These are phyloP conservation scores for Anolis sagrei DNA, from an alignment of 2,113 vertebrate species.

Conservation along the genomic window DNA sequence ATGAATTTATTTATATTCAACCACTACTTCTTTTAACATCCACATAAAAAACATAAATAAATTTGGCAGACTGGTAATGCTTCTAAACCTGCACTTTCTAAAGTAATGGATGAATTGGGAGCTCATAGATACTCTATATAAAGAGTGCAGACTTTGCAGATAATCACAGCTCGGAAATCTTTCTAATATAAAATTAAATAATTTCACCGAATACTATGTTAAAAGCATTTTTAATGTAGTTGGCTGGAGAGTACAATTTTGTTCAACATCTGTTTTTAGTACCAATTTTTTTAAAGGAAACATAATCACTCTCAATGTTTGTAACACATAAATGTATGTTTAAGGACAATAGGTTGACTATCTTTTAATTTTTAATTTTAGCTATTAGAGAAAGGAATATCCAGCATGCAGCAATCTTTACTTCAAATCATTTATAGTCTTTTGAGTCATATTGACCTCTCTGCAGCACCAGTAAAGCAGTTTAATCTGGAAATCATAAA, in stretches of 20 bases:
- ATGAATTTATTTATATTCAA: not conserved
- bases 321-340: not conserved
- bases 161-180: not conserved
- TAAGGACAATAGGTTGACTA: slow-evolving; percentile 4
- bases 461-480: slow-evolving; percentile 93
- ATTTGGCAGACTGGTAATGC: not conserved
- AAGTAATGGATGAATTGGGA: not conserved
- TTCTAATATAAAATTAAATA: not conserved
- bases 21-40: not conserved
- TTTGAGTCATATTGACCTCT: slow-evolving; percentile 94
- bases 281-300: not conserved
- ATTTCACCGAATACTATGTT: not conserved
- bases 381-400: slow-evolving; percentile 95
- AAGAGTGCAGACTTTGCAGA: not conserved
- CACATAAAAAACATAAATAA: not conserved
- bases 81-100: not conserved
- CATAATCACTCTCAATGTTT: not conserved
- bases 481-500: slow-evolving; percentile 99
- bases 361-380: slow-evolving; percentile 60
- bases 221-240: not conserved
- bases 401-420: slow-evolving; percentile 96
- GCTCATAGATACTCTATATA: not conserved
- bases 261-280: not conserved
- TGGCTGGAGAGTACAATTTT: slow-evolving; percentile 12
- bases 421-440: slow-evolving; percentile 96